Evolutionary conservation across 2,113 vertebrate species (phyloP).

Genomic region (Tragelaphus scriptus): DNA sequence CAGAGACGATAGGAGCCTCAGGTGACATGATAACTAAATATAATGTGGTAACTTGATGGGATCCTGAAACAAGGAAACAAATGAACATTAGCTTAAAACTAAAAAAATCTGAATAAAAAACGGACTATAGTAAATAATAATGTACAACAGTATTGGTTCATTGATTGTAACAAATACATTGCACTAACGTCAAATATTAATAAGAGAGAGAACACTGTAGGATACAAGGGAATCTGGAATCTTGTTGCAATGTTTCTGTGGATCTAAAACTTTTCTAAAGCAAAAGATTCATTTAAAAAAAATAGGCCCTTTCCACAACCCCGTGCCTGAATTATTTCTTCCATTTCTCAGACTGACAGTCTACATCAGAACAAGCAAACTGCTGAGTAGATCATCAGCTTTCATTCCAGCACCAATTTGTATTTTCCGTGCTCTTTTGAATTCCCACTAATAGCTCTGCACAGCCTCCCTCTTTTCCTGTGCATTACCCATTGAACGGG

Average conservation of each 20-base stretch:
- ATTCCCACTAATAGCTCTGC: conserved; percentile 28
- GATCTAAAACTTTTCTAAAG: background rate
- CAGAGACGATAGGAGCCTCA: background rate
- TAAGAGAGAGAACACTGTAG: background rate
- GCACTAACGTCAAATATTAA: background rate
- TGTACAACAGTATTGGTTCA: background rate
- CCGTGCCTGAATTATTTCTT: conserved; percentile 34
- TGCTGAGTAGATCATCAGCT: conserved; percentile 9
- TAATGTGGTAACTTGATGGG: background rate
- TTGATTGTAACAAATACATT: background rate
- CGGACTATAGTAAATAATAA: background rate
- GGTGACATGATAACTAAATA: background rate
- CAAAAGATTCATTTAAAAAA: background rate
- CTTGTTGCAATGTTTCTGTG: background rate
- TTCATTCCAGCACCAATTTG: conserved; percentile 63
- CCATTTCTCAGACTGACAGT: conserved; percentile 2
- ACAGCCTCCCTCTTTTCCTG: conserved; percentile 24
- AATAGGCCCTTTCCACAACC: background rate
- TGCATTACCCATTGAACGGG: conserved; percentile 40
- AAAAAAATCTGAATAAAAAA: background rate
- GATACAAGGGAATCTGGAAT: background rate
- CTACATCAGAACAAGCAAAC: conserved; percentile 48
- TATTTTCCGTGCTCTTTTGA: conserved; percentile 58
- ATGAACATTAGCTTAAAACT: background rate
- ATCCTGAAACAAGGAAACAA: background rate